Evolutionary conservation across 2,113 vertebrate genomes (phyloP), one percentile per base, ranked within the genome.

Genomic region (Rhinopomastus cyanomelas): DNA sequence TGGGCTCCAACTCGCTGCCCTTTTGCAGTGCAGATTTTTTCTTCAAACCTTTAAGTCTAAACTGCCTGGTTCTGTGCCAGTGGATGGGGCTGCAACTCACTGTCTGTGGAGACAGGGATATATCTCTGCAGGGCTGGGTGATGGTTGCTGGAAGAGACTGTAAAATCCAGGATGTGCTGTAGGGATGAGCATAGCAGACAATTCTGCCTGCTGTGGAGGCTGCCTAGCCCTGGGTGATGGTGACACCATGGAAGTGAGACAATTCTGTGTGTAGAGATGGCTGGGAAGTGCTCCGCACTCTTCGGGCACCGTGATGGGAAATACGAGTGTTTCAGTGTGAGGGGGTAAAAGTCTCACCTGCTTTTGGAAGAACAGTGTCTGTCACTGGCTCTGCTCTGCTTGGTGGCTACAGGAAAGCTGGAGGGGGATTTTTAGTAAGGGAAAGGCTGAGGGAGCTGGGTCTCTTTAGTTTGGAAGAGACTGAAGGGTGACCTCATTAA

Each of bases 281-380:
- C 67, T 92, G 83, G 59, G 72, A 56, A 44, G 76, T 5, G 12
- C 78, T 85, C 65, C 1, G 34, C 0, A 10, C 59, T 61, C 1
- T 55, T n/a, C 51, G 77, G 66, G 66, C 14, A 5, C 65, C 0
- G 1, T 20, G 36, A 2, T n/a, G 60, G 60, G 42, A 29, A 42
- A 7, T 23, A 5, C 2, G 34, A 71, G 30, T 0, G 1, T 48
- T 73, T 27, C 42, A 12, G 4, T 46, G 60, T 64, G 27, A 51
- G 25, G 25, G n/a, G 10, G 4, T 18, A 17, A 27, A 20, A 57
- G n/a, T 13, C 23, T 55, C 37, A 65, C 15, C 18, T 29, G 0
- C 52, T 80, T 16, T 6, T 37, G 52, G 49, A 36, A 16, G 1
- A 59, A 1, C 39, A 22, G 39, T 4, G n/a, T 13, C 22, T 5